phyloP scores from a whole-genome alignment of 2,888 invertebrate genomes.

The Epinotia demarniana region DNA sequence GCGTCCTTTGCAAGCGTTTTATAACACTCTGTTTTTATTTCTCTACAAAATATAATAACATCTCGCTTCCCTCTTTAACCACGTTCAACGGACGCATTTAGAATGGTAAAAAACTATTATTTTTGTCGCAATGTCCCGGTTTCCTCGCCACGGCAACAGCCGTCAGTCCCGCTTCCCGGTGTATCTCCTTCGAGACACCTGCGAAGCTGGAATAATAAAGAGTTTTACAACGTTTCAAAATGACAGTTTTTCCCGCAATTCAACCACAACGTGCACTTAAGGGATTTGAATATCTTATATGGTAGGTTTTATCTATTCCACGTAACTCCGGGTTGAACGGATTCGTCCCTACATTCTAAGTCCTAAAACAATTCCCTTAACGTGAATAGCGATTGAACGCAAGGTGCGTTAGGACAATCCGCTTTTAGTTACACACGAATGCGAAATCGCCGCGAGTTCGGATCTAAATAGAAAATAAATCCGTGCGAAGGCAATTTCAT shows the following conservation, averaged over 20 bases:
- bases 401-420: conserved; percentile 40
- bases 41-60: conserved; percentile 45
- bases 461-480: conserved; percentile 45
- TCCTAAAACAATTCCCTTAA: conserved; percentile 69
- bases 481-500: conserved; percentile 49
- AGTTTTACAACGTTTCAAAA: conserved; percentile 82
- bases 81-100: conserved; percentile 52
- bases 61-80: conserved; percentile 47
- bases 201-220: conserved; percentile 82
- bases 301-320: conserved; percentile 78
- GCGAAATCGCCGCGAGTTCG: conserved; percentile 35
- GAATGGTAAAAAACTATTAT: conserved; percentile 62
- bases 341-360: conserved; percentile 71
- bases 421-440: conserved; percentile 44
- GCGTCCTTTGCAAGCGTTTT: neutral
- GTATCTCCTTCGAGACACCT: conserved; percentile 78
- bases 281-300: conserved; percentile 84
- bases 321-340: conserved; percentile 68
- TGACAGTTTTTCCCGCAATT: conserved; percentile 82
- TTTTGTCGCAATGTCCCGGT: conserved; percentile 57
- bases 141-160: conserved; percentile 57
- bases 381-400: conserved; percentile 45
- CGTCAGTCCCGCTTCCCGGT: conserved; percentile 67
- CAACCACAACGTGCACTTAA: conserved; percentile 84
- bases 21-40: conserved; percentile 2